A percentile compares a stretch with the other conserved stretches of the same genome.
Evolutionary conservation across 2,113 vertebrate species (phyloP).

Genomic region (Scolopax mira): DNA sequence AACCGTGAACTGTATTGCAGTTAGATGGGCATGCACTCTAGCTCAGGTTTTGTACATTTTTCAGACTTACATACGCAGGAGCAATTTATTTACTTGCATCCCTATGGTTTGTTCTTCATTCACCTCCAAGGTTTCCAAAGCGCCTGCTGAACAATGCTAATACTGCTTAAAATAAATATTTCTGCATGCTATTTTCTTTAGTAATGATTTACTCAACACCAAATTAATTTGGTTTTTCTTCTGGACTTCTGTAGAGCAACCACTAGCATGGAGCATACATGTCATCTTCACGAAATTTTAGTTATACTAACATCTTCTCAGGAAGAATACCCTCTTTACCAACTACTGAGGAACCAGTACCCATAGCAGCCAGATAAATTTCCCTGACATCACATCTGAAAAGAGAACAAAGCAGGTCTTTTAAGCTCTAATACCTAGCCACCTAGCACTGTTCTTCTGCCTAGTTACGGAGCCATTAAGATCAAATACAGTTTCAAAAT

Average conservation of each 20-base stretch:
- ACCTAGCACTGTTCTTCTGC: neutral
- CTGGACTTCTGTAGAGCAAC: neutral
- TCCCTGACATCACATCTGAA: neutral
- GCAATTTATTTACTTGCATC: neutral
- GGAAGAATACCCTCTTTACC: neutral
- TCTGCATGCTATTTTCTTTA: neutral
- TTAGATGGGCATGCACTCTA: neutral
- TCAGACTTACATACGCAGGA: neutral
- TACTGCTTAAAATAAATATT: neutral
- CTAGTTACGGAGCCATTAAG: neutral
- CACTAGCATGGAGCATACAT: neutral
- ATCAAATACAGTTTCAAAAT: constrained; percentile 5
- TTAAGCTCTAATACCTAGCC: neutral
- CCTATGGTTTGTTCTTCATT: neutral
- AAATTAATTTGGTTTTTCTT: neutral
- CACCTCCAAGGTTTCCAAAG: neutral
- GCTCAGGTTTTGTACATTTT: neutral
- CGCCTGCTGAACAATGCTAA: neutral
- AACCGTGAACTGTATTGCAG: neutral
- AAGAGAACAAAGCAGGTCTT: neutral
- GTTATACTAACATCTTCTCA: neutral
- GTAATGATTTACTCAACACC: neutral
- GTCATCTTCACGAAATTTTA: neutral
- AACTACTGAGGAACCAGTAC: neutral
- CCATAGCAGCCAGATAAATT: neutral